Base-by-base conservation (phyloP, 2,113 vertebrate species). In the Miniopterus natalensis region DNA sequence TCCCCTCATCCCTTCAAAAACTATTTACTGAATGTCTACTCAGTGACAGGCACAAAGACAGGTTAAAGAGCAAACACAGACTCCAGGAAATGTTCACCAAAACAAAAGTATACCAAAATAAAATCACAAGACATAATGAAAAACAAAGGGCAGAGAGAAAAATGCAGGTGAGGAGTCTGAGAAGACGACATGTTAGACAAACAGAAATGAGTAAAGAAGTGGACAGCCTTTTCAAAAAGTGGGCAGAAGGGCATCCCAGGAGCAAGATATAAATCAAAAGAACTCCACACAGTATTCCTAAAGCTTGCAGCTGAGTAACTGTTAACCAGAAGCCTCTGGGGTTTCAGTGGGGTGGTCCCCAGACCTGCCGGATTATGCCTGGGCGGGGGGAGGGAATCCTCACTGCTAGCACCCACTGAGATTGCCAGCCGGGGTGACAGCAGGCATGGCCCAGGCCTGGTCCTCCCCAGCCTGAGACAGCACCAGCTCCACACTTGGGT, bases 171-270 rank as follows among this genome's bases (percentile, higher is more conserved):
- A 8, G 27, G 57, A 51, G 40, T 14, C 49, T 21, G 1, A n/a
- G 6, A 4, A 77, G 18, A 31, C 3, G 18, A 45, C n/a, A 14
- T 1, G 0, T 25, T 55, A 36, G 31, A 59, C 0, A 13, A 42
- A 31, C 40, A 20, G 20, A 15, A 66, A 85, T 59, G 0, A 63
- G 6, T 23, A 45, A 57, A 25, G 9, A 47, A n/a, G 25, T 11
- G 31, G 31, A 29, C 49, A 36, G 65, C 9, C 40, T 85, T 71
- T 47, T 40, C 40, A 89, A n/a, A 74, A 15, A 73, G 63, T 8
- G 15, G 66, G 13, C 17, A n/a, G 36, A 36, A 51, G 40, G 63
- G 15, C 14, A 49, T 11, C 77, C 70, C 42, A 4, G 90, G n/a
- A 17, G 11, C 42, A 25, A 36, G 31, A 31, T 1, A 0, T 2